Evolutionary conservation across 2,113 vertebrate genomes (phyloP).

Genomic region (Nothoprocta pentlandii): DNA sequence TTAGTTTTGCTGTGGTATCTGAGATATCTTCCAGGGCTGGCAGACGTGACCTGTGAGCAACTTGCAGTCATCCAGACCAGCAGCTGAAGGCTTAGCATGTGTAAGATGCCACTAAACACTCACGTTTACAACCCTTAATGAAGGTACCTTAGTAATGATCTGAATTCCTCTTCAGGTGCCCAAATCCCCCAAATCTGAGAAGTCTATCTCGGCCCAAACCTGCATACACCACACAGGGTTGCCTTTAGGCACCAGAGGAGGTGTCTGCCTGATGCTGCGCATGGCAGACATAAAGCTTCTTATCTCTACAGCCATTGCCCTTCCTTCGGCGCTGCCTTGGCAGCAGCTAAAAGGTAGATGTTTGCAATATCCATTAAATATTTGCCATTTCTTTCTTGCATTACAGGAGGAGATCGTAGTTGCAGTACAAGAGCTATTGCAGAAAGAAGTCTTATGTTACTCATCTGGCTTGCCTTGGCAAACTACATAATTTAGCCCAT

Average conservation of each 20-base stretch:
- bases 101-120: background rate
- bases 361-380: conserved; percentile 22
- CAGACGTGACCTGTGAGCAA: background rate
- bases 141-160: background rate
- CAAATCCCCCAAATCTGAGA: background rate
- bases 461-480: conserved; percentile 47
- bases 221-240: background rate
- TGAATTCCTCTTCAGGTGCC: background rate
- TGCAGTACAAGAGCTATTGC: conserved; percentile 29
- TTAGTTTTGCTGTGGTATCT: background rate
- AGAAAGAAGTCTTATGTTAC: conserved; percentile 52
- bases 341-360: background rate
- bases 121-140: background rate
- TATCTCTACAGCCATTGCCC: background rate
- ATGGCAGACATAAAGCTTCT: background rate
- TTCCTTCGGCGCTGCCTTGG: background rate
- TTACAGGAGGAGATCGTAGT: conserved; percentile 26
- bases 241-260: background rate
- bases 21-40: background rate
- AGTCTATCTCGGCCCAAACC: background rate
- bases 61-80: background rate
- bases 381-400: background rate
- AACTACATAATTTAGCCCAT: conserved; percentile 49
- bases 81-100: background rate
- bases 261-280: background rate